Conservation (phyloP, 1,140 invertebrate genomes). For the Capitella teleta region DNA sequence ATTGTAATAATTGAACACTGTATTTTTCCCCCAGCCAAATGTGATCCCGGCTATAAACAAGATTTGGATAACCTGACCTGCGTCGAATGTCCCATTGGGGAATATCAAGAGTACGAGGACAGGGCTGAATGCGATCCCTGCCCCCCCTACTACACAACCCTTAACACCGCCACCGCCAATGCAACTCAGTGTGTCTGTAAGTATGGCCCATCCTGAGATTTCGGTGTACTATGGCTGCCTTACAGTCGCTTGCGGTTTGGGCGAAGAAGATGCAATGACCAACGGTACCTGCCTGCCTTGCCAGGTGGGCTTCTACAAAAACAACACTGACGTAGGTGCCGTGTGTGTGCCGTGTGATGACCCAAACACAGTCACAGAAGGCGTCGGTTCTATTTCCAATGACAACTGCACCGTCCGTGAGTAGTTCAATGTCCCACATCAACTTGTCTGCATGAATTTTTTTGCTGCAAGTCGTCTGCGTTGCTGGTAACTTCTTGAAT, state of each 20-base stretch:
- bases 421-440: constrained; percentile 57
- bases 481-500: constrained; percentile 66
- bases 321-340: constrained; percentile 48
- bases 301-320: constrained; percentile 75
- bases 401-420: constrained; percentile 59
- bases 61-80: too few relatives aligned
- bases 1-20: too few relatives aligned
- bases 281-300: constrained; percentile 73
- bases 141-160: background rate
- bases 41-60: too few relatives aligned
- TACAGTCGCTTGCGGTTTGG: background rate
- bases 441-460: constrained; percentile 53
- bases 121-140: background rate
- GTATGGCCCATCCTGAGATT: too few relatives aligned
- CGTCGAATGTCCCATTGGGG: constrained; percentile 3
- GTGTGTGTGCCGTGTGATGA: constrained; percentile 75
- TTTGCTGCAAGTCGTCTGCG: constrained; percentile 28
- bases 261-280: constrained; percentile 57
- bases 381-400: constrained; percentile 62
- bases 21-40: too few relatives aligned
- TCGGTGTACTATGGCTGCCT: too few relatives aligned
- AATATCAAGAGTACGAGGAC: background rate
- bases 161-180: background rate
- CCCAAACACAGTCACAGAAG: constrained; percentile 72
- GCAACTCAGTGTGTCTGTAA: background rate